Base-by-base conservation (phyloP, 2,797 vertebrate genomes). In the Amazona ochrocephala region DNA sequence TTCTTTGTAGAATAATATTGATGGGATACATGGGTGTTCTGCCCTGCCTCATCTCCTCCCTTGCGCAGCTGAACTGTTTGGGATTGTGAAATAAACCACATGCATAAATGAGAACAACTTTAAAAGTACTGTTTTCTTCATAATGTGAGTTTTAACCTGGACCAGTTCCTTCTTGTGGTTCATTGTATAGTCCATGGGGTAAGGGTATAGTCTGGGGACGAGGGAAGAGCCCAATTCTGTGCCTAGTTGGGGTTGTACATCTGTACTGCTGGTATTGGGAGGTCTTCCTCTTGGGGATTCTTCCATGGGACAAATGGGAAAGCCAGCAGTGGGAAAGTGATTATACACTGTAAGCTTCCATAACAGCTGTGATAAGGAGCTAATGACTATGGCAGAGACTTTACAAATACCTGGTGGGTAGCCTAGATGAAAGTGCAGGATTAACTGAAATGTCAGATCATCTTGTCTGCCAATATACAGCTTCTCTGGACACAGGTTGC, bases 381-480 rank as follows among this genome's bases (percentile, higher is more conserved):
- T 92, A 71, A 65, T 82, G 48, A 37, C n/a, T 79, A 7, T 61
- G 44, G 37, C 48, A 71, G 39, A 93, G 89, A 68, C 34, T 89
- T 71, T 8, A 53, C 48, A 79, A 48, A 50, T 84, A 88, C 9
- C 45, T 75, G 42, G 37, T 74, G 48, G 56, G 54, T 77, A 92
- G 81, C 54, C 19, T 70, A 48, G 56, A 76, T 87, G 86, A 78
- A 94, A 92, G 65, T 74, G 61, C 19, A 62, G 89, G 84, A 81
- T 92, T 93, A 95, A 68, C 70, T 81, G 58, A 92, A 93, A 77
- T 72, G 70, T 87, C 87, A 75, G 32, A 23, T 89, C 45, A 65
- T 87, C 71, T 79, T 8, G 7, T 84, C 83, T 93, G 67, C 67
- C 37, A 45, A 2, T 65, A 41, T 53, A 44, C 24, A 60, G 41